Base-by-base conservation (phyloP, 64 coral and sea anemone genomes). In the Actinia equina region DNA sequence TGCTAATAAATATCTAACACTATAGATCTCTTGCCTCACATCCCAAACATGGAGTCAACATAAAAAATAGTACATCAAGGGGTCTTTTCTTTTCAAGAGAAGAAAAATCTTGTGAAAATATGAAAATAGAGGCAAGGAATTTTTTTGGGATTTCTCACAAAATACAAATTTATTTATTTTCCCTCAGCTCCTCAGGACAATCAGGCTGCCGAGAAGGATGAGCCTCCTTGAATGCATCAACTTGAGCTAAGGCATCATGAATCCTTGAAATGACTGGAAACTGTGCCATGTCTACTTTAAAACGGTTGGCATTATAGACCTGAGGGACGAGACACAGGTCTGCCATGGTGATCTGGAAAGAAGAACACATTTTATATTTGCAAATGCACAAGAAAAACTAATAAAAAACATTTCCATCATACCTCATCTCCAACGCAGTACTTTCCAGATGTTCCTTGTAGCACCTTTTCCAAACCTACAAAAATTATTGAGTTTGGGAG, bases 351-450 rank as follows among this genome's bases (percentile, higher is more conserved):
- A 98, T 22, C 95, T 98, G 11, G 13, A 52, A 81, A 17, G 52
- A 81, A n/a, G n/a, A n/a, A n/a, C n/a, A n/a, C n/a, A n/a, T n/a
- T n/a, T n/a, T n/a, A n/a, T n/a, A n/a, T n/a, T n/a, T n/a, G n/a
- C n/a, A n/a, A n/a, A n/a, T n/a, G n/a, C n/a, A n/a, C n/a, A n/a
- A 6, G 46, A 49, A 49, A 49, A 49, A 49, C 46, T 49, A 49
- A 49, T 49, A n/a, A n/a, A 19, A n/a, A n/a, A n/a, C 7, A n/a
- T 65, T n/a, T 65, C n/a, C 19, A n/a, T 65, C 10, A 65, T 65
- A 98, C 95, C 89, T 98, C 89, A 87, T 98, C 92, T 5, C 95
- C 95, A 26, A 98, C 89, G 88, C 95, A 98, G 87, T 94, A 98
- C 62, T 98, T 94, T 20, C 92, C 95, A 51, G 95, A 94, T 54